A percentile compares a stretch with the other conserved stretches of the same genome.
Conservation (phyloP, 2,797 vertebrate genomes). For the Podargus strigoides region DNA sequence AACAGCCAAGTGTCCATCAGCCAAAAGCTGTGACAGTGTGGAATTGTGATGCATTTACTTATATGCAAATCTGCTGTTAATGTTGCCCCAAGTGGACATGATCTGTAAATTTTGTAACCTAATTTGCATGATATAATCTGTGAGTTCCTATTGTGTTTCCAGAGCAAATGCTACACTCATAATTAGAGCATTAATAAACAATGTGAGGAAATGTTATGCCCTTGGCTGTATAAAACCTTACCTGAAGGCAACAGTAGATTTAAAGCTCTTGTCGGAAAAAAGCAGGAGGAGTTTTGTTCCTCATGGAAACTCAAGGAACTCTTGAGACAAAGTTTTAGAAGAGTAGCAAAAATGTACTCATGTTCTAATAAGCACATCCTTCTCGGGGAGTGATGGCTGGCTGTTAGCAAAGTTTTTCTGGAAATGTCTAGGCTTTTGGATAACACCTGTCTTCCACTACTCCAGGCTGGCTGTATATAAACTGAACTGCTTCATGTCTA, state of each 20-base stretch:
- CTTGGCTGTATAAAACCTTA: not conserved
- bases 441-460: fast-evolving
- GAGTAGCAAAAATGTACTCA: not conserved
- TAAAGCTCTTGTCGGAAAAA: not conserved
- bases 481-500: not conserved
- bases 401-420: not conserved
- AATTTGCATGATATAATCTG: not conserved
- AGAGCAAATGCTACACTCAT: not conserved
- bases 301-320: not conserved
- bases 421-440: not conserved
- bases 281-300: not conserved
- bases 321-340: not conserved
- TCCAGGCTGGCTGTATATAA: not conserved
- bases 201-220: not conserved
- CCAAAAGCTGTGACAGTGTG: not conserved
- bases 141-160: not conserved
- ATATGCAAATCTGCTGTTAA: not conserved
- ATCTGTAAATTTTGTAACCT: not conserved
- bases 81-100: not conserved
- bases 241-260: not conserved
- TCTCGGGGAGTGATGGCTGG: not conserved
- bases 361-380: not conserved
- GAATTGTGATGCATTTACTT: not conserved
- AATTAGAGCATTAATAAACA: not conserved
- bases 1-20: not conserved